A percentile compares a stretch with the other conserved stretches of the same genome.
These are phyloP conservation scores for Ornithoptera priamus DNA, from an alignment of 2,888 invertebrate genomes.

Conservation along the genomic window DNA sequence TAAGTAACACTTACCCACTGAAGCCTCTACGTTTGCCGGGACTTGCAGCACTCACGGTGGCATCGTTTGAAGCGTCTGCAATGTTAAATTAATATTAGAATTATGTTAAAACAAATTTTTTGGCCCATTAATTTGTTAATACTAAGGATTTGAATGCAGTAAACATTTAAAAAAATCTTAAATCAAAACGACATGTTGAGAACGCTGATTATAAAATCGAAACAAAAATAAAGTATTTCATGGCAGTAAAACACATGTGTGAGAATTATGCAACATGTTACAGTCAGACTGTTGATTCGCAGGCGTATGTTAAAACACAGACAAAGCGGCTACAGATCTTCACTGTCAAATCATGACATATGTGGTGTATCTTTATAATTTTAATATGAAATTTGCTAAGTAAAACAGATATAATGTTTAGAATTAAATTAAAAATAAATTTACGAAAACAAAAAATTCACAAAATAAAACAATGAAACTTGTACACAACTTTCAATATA, in stretches of 20 bases:
- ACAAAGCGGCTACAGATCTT: not conserved
- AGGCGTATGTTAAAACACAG: not conserved
- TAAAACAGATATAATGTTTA: not conserved
- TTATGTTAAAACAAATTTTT: not conserved
- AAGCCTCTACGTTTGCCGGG: conserved; percentile 84
- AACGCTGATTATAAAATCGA: not conserved
- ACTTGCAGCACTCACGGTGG: conserved; percentile 84
- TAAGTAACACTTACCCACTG: conserved; percentile 32
- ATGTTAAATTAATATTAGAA: conserved; percentile 36
- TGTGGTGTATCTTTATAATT: not conserved
- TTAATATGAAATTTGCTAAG: not conserved
- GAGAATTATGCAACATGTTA: not conserved
- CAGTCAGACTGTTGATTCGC: not conserved
- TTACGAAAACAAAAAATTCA: not conserved
- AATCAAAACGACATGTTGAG: not conserved
- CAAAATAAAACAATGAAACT: not conserved
- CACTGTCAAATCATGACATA: not conserved
- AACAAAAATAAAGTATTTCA: not conserved
- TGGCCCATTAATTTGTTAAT: not conserved
- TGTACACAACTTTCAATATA: not conserved
- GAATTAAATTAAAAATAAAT: not conserved
- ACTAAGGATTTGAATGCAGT: not conserved
- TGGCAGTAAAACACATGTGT: not conserved
- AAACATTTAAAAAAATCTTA: not conserved
- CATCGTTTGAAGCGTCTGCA: conserved; percentile 84